Conservation (phyloP, 2,888 invertebrate species). For the Dysmachus trigonus region DNA sequence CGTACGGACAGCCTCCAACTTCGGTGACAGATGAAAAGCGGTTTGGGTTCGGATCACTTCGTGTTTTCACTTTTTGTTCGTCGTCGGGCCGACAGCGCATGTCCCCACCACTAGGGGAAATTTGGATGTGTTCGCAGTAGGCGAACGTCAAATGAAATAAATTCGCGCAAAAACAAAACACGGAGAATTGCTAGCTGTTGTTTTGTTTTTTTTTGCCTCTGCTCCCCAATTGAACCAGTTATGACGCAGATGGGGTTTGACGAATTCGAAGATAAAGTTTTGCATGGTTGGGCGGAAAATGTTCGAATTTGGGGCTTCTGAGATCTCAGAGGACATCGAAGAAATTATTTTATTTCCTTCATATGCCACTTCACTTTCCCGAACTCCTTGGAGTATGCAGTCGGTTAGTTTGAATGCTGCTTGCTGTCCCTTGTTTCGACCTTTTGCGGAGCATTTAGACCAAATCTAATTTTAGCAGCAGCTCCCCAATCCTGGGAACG, state of each 20-base stretch:
- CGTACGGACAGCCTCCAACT: not conserved
- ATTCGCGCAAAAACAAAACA: not conserved
- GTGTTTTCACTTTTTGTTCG: slow-evolving; percentile 7
- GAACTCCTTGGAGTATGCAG: not conserved
- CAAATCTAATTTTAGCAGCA: not conserved
- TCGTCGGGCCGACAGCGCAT: not conserved
- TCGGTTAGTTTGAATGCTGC: not conserved
- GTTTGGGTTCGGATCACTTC: not conserved
- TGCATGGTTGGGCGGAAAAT: not conserved
- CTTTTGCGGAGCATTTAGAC: not conserved
- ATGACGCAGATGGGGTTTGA: not conserved
- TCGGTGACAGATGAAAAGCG: slow-evolving; percentile 26
- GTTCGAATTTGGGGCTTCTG: not conserved
- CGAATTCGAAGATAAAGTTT: not conserved
- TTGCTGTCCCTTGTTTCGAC: not conserved
- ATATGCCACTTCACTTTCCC: not conserved
- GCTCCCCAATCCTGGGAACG: not conserved
- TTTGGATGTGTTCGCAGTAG: not conserved
- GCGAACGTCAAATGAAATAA: not conserved
- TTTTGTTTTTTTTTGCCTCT: not conserved
- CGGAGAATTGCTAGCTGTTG: not conserved
- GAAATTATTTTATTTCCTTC: not conserved
- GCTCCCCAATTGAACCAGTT: not conserved
- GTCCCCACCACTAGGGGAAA: not conserved
- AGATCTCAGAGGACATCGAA: not conserved